Base-by-base conservation (phyloP, 2,888 invertebrate genomes). In the Baccha elongata region DNA sequence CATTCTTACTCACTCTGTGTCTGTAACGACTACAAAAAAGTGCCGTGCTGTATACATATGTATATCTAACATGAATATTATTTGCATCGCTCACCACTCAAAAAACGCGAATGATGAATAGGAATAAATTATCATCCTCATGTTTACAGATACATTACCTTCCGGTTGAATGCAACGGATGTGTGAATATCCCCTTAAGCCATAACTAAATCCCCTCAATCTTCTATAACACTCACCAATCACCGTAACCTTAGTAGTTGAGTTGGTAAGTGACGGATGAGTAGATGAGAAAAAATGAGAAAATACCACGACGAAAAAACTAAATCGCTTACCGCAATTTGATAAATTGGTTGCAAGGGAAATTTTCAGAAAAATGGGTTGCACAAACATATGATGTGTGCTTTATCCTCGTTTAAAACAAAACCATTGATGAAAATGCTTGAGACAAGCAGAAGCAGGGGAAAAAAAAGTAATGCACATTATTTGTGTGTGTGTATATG, bases 41-140 rank as follows among this genome's bases (percentile, higher is more conserved):
- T 8, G 29, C 4, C 29, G 8, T 7, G 8, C 5, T 7, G 6
- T 1, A 32, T 8, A 32, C 29, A 32, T 8, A 32, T 32, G 29
- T 32, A 6, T 8, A 7, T 5, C 3, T 4, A 26, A 4, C 42
- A 42, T 48, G 62, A 23, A 21, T 58, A 48, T 21, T 35, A 42
- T 37, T 64, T 48, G 62, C 71, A 48, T 44, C 46, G 62, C 32
- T 48, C 60, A 48, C 46, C 62, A 60, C 50, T 64, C 23, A 21
- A 72, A 48, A 67, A 52, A 21, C 23, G 23, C 37, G 35, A 32
- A 68, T 68, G 73, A 83, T 73, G 83, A 72, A 83, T 78, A 78
- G 67, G 72, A 83, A 83, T 78, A 83, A 83, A 78, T 83, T 78
- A 83, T 78, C 64, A 83, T 78, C 62, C 67, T 78, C 83, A 64